Base-by-base conservation (phyloP, 2,797 vertebrate species). In the Clarias laeviceps region DNA sequence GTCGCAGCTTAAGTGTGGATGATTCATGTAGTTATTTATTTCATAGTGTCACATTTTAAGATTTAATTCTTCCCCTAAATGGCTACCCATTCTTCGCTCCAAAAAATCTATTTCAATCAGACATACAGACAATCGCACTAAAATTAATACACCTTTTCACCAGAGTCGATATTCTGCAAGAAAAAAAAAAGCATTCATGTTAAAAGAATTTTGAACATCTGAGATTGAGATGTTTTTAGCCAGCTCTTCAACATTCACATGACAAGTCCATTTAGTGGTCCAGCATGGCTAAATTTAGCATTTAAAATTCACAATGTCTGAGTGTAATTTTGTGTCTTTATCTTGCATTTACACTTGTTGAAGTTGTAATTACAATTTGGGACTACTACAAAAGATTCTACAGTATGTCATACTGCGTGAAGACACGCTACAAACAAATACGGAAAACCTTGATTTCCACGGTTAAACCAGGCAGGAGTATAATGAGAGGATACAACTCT, bases 251-350 rank as follows among this genome's bases (percentile, higher is more conserved):
- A 18, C 73, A 57, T 27, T 57, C 54, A 14, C 3, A 32, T 57
- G 73, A 32, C 54, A 32, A 61, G 20, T 78, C 9, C 29, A 59
- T 77, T 22, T 22, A 22, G 29, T 7, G 29, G 29, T 37, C 61
- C 57, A 37, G 3, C 22, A 5, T 61, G 32, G 29, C 34, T 20
- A 24, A 34, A 34, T 61, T 24, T 24, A 34, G 56, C 61, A 20
- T 77, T 57, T 32, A 59, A 34, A 59, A 20, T 59, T 9, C 32
- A 78, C 56, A 78, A 59, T 78, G 5, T 78, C 29, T 12, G 27
- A 34, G 22, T 57, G 56, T 77, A 77, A 77, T 77, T 77, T 57
- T 29, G 54, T 77, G 29, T 29, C 57, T 59, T 57, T 8, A 56
- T 27, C 50, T 32, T 56, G 27, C n/a, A 29, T 56, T 76, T 9